These are phyloP conservation scores for Cephalopholis sonnerati DNA, from an alignment of 2,113 vertebrate genomes.

Conservation along the genomic window DNA sequence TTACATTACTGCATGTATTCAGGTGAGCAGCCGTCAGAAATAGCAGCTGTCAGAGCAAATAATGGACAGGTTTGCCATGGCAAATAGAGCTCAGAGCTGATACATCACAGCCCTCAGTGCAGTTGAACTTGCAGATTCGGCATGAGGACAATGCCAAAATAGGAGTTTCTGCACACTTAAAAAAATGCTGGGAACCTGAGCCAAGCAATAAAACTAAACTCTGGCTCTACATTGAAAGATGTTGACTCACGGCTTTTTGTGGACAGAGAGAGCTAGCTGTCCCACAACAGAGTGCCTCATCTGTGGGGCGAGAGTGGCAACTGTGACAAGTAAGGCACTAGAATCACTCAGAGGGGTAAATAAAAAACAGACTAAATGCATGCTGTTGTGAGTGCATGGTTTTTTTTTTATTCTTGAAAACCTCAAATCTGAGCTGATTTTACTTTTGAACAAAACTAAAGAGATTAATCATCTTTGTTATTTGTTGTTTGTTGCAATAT, in stretches of 20 bases:
- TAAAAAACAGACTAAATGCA: not conserved
- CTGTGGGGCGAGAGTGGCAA: not conserved
- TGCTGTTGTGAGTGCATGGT: not conserved
- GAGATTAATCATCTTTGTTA: not conserved
- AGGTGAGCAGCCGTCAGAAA: conserved; percentile 9
- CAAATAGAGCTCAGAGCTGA: conserved; percentile 8
- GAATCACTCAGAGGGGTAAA: not conserved
- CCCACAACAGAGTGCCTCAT: not conserved
- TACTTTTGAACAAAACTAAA: not conserved
- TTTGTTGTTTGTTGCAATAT: not conserved
- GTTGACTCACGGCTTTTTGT: not conserved
- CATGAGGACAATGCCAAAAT: too few relatives aligned
- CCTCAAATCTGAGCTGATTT: not conserved
- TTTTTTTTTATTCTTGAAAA: not conserved
- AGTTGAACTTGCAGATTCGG: not conserved
- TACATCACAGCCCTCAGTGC: not conserved
- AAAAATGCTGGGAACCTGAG: not conserved
- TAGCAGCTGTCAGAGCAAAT: conserved; percentile 1
- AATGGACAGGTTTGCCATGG: conserved; percentile 21
- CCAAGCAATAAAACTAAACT: not conserved
- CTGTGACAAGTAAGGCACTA: not conserved
- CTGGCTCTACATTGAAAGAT: conserved; percentile 2
- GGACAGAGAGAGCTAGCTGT: not conserved
- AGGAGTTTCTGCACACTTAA: too few relatives aligned
- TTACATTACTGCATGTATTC: not conserved